Base-by-base conservation (phyloP, 2,797 vertebrate genomes). In the Myiothlypis coronata region DNA sequence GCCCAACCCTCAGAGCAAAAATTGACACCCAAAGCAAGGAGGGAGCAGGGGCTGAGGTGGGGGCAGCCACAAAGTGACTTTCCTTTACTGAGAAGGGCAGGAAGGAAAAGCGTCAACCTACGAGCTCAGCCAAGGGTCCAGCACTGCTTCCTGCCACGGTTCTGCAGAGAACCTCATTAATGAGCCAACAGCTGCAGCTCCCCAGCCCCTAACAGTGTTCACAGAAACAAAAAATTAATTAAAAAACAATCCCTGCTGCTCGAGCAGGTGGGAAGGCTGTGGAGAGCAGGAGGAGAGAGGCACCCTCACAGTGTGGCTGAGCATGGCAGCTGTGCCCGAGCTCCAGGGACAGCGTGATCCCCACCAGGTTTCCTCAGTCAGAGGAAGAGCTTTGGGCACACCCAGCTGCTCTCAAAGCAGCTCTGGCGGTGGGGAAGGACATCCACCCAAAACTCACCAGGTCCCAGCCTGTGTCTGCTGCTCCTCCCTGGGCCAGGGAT, bases 51-150 rank as follows among this genome's bases (percentile, higher is more conserved):
- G 17, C 37, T 34, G 49, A 28, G 70, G 68, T 12, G 11, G 20
- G 30, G 55, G 50, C 5, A 1, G 52, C 21, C 68, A 14, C 5
- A 1, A n/a, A 35, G 49, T 1, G 10, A 77, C 32, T 24, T 41
- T 44, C 52, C 30, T 34, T 5, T 6, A 57, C 64, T 3, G 64
- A 67, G 64, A 71, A 43, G 63, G 59, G 57, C 84, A 94, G 95
- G 96, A 96, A 96, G 96, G 94, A 97, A 97, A 76, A 77, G 24
- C 89, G 32, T 91, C 84, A 86, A 72, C 53, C 28, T 24, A 4
- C 61, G 12, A 71, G 72, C 82, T 35, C 75, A 72, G 91, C 91
- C 94, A 91, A 83, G 81, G 2, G 68, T 68, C 59, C 8, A 27
- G 68, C 1, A 19, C 78, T 7, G 65, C 93, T 91, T 94, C 95